Evolutionary conservation across 2,888 invertebrate genomes (phyloP), one percentile per base, ranked within the genome.

Genomic region (Melieria picta): DNA sequence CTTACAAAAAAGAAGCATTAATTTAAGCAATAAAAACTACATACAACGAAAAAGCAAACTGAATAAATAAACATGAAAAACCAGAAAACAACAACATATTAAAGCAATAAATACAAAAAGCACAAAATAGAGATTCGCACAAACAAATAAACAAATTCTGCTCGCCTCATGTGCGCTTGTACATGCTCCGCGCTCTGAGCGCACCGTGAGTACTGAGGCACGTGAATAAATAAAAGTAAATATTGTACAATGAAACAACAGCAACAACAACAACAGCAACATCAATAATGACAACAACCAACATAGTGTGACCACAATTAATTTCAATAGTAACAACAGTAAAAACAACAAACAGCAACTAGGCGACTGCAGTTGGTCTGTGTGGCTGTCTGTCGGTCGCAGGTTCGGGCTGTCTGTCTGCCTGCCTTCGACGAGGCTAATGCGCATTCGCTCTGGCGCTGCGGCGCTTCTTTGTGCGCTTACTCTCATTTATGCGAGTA

Each of bases 241-340:
- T 61, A 43, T 30, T 30, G 30, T 30, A 30, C 30, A 30, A 30
- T 30, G 30, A 11, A 46, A 56, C 56, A 56, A 64, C 7, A 52
- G 9, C 13, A 56, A 64, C 7, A 52, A 13, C 13, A 56, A 46
- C 65, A 65, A 56, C 56, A 16, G 47, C 65, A 65, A 46, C 16
- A 61, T 10, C 63, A 64, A 52, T n/a, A 63, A 52, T 5, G 52
- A 50, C 64, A 64, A 45, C 65, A 55, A 61, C 42, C 61, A 45
- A 61, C 45, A 60, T 61, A 67, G 60, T 45, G 61, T 50, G 60
- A 30, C 52, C 61, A 50, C 67, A 67, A 67, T 67, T 61, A 67
- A 67, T 67, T 67, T 30, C 30, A 30, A 30, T 30, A 30, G 30
- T 2, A 30, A 30, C 30, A 30, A 30, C 30, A 30, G 30, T 30